Evolutionary conservation across 2,888 invertebrate genomes (phyloP).

Genomic region (Drosophila kambysellisi): DNA sequence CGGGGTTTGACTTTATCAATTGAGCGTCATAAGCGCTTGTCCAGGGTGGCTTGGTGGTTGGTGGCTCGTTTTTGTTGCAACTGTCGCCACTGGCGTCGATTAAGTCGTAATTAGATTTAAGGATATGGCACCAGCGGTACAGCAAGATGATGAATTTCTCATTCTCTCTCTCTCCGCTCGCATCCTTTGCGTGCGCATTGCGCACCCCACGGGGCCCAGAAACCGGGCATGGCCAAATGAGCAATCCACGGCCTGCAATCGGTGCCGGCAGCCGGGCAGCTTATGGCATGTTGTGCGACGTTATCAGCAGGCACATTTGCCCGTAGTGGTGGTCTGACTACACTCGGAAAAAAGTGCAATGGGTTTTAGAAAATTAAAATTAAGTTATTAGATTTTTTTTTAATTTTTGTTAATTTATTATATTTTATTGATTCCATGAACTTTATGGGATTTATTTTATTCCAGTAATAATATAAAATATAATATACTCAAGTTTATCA

Average conservation of each 20-base stretch:
- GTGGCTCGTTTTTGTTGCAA: slow-evolving; percentile 65
- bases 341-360: background rate
- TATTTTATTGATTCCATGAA: too few relatives aligned
- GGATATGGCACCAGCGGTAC: slow-evolving; percentile 84
- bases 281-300: slow-evolving; percentile 79
- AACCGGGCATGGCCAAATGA: slow-evolving; percentile 69
- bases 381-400: too few relatives aligned
- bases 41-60: slow-evolving; percentile 65
- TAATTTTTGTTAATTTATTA: too few relatives aligned
- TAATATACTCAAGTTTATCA: too few relatives aligned
- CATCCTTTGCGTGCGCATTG: slow-evolving; percentile 44
- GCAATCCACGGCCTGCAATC: slow-evolving; percentile 62
- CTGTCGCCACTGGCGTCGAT: slow-evolving; percentile 85
- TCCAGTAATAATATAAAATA: too few relatives aligned
- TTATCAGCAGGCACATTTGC: slow-evolving; percentile 68
- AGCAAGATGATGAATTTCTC: slow-evolving; percentile 83
- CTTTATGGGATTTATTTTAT: too few relatives aligned
- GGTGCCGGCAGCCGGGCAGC: slow-evolving; percentile 60
- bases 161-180: slow-evolving; percentile 11
- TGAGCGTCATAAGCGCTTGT: slow-evolving; percentile 81
- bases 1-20: slow-evolving; percentile 83
- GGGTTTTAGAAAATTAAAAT: background rate
- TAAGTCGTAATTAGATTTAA: slow-evolving; percentile 85
- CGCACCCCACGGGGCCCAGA: slow-evolving; percentile 69
- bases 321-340: slow-evolving; percentile 30